Conservation (phyloP, 2,888 invertebrate species). For the Diarsia rubi region DNA sequence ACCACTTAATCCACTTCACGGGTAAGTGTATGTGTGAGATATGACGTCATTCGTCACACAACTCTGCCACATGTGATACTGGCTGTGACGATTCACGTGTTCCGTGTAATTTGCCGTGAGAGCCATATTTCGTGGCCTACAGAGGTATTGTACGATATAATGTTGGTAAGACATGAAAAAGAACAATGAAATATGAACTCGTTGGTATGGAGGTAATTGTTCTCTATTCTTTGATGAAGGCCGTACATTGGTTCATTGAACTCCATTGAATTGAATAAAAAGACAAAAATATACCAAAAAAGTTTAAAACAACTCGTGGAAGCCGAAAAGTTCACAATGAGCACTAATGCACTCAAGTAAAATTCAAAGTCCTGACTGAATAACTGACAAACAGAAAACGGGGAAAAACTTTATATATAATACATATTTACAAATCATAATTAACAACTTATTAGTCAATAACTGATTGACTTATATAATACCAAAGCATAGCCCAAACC, state of each 20-base stretch:
- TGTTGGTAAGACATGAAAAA: slow-evolving; percentile 30
- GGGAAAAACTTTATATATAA: too few relatives aligned
- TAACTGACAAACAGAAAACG: too few relatives aligned
- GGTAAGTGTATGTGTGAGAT: slow-evolving; percentile 82
- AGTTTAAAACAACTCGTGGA: background rate
- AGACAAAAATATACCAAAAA: background rate
- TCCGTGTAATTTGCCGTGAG: slow-evolving; percentile 70
- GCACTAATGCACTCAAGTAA: too few relatives aligned
- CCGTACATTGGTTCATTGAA: background rate
- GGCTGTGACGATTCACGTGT: slow-evolving; percentile 70
- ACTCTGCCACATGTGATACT: slow-evolving; percentile 71
- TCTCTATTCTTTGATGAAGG: slow-evolving; percentile 1
- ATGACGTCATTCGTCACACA: slow-evolving; percentile 84
- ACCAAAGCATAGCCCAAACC: too few relatives aligned
- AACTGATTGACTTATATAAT: too few relatives aligned
- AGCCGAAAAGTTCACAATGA: background rate
- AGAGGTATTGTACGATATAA: slow-evolving; percentile 40
- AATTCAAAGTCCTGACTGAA: too few relatives aligned
- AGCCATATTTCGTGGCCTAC: slow-evolving; percentile 61
- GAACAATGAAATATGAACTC: slow-evolving; percentile 25
- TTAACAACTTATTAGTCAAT: too few relatives aligned
- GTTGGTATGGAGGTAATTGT: slow-evolving; percentile 28
- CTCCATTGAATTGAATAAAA: background rate
- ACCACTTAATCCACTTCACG: slow-evolving; percentile 83
- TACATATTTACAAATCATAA: too few relatives aligned